A percentile compares a stretch with the other conserved stretches of the same genome.
Evolutionary conservation across 2,888 invertebrate species (phyloP).

Genomic region (Catotricha subobsoleta): DNA sequence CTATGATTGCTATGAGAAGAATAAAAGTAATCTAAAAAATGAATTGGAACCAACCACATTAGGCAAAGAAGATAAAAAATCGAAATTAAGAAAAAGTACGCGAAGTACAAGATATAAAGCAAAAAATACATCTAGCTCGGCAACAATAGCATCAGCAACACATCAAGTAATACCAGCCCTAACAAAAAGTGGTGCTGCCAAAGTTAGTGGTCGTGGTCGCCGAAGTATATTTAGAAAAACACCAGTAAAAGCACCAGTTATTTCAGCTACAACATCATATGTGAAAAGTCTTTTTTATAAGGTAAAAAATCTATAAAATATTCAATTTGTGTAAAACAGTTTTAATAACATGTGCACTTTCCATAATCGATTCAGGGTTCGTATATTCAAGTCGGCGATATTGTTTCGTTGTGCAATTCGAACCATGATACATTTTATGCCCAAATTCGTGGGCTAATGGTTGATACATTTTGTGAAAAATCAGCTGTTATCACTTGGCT

Average conservation of each 20-base stretch:
- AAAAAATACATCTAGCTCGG: constrained; percentile 16
- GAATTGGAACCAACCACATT: constrained; percentile 12
- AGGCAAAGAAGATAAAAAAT: constrained; percentile 18
- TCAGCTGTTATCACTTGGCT: constrained; percentile 86
- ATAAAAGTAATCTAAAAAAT: constrained; percentile 25
- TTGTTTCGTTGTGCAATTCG: constrained; percentile 66
- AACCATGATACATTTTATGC: constrained; percentile 70
- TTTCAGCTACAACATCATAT: constrained; percentile 65
- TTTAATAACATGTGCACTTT: background rate
- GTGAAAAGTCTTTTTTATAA: constrained; percentile 63
- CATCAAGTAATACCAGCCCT: constrained; percentile 22
- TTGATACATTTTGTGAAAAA: constrained; percentile 85
- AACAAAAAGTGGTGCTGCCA: constrained; percentile 17
- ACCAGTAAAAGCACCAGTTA: constrained; percentile 61
- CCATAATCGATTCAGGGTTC: constrained; percentile 35
- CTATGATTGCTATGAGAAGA: constrained; percentile 48
- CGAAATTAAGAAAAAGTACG: constrained; percentile 21
- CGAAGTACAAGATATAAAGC: constrained; percentile 27
- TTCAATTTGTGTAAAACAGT: background rate
- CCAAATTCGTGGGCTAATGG: constrained; percentile 72
- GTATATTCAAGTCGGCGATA: constrained; percentile 79
- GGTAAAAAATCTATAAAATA: too few species aligned
- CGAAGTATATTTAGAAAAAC: constrained; percentile 60
- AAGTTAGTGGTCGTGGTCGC: constrained; percentile 53
- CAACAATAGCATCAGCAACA: background rate